A percentile compares a stretch with the other conserved stretches of the same genome.
These are phyloP conservation scores for Brachionus koreanus DNA, from an alignment of 1,140 invertebrate genomes.

Conservation along the genomic window DNA sequence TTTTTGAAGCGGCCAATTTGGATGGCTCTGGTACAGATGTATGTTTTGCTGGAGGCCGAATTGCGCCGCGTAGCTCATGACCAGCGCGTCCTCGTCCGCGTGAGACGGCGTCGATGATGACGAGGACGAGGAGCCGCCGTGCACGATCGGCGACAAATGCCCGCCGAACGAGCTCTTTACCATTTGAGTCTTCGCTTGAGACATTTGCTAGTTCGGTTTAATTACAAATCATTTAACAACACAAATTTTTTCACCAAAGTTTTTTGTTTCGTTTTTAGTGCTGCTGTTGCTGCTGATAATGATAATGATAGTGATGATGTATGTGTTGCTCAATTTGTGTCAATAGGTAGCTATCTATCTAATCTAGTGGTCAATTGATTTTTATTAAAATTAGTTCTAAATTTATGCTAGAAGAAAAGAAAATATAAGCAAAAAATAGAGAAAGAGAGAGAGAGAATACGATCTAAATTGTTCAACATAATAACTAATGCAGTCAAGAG, in stretches of 20 bases:
- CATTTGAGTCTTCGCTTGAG: slow-evolving; percentile 24
- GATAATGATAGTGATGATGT: too few species aligned
- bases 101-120: background rate
- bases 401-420: background rate
- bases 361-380: background rate
- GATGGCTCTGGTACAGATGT: background rate
- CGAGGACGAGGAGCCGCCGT: background rate
- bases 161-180: slow-evolving; percentile 23
- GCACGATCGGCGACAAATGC: background rate
- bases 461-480: slow-evolving; percentile 4
- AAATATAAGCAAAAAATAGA: too few species aligned
- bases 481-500: background rate
- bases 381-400: too few species aligned
- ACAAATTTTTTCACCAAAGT: background rate
- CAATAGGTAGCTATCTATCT: too few species aligned
- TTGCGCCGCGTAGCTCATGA: background rate
- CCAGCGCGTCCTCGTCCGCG: background rate
- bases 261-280: too few species aligned
- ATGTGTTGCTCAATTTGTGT: too few species aligned
- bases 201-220: background rate
- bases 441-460: background rate
- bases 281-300: too few species aligned
- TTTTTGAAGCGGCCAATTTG: background rate
- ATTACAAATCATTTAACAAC: background rate
- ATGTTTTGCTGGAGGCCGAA: background rate